Conservation (phyloP, 1,140 invertebrate species). For the Macrosteles quadrilineatus region DNA sequence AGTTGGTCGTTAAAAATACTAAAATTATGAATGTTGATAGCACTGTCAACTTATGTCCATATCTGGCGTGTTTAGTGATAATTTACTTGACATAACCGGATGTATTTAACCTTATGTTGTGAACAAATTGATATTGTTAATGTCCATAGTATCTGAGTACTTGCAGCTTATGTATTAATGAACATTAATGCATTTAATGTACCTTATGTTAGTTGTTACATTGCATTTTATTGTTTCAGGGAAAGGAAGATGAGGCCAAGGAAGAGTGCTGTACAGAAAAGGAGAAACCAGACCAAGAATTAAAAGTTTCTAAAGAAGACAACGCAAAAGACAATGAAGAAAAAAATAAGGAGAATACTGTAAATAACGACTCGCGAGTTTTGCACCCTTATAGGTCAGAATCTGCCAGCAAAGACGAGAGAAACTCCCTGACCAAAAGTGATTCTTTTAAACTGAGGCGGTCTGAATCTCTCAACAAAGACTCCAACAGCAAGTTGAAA, state of each 20-base stretch:
- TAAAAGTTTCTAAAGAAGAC: constrained; percentile 32
- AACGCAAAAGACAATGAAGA: not conserved
- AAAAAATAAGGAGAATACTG: not conserved
- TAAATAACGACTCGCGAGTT: constrained; percentile 16
- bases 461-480: constrained; percentile 54
- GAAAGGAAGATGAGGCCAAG: constrained; percentile 44
- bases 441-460: constrained; percentile 39
- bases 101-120: no score
- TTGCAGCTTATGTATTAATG: no score
- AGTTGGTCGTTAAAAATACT: no score
- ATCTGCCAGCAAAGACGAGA: constrained; percentile 59
- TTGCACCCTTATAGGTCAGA: constrained; percentile 57
- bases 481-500: constrained; percentile 53
- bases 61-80: no score
- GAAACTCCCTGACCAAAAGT: constrained; percentile 31
- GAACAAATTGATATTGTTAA: no score
- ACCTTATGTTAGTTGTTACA: no score
- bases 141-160: no score
- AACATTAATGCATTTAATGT: no score
- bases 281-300: constrained; percentile 31
- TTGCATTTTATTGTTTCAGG: no score
- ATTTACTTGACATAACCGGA: no score
- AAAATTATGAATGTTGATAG: no score
- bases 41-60: no score
- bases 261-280: constrained; percentile 49